These are phyloP conservation scores for Agonum fuliginosum DNA, from an alignment of 2,888 invertebrate species.

Conservation along the genomic window DNA sequence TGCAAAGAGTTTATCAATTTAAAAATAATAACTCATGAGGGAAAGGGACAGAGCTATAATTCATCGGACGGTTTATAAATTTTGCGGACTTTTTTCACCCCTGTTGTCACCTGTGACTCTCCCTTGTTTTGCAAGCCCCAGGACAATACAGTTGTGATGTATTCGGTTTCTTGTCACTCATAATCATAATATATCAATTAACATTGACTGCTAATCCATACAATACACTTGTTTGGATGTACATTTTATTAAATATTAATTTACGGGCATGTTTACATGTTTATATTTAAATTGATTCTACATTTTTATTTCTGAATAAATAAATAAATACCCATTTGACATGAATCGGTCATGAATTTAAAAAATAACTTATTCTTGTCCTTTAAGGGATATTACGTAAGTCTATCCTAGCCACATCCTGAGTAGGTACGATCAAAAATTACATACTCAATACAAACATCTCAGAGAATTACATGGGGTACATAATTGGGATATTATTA, in stretches of 20 bases:
- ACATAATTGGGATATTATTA: too few species aligned
- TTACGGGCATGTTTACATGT: background rate
- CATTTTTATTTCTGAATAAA: too few species aligned
- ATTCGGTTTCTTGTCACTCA: conserved; percentile 11
- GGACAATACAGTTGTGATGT: background rate
- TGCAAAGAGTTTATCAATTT: conserved; percentile 22
- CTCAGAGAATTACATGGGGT: too few species aligned
- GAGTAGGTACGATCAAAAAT: too few species aligned
- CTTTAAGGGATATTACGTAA: too few species aligned
- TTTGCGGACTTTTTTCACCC: conserved; percentile 27
- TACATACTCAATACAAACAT: too few species aligned
- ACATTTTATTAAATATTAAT: background rate
- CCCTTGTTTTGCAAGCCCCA: conserved; percentile 9
- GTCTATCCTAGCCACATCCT: too few species aligned
- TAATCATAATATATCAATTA: conserved; percentile 11
- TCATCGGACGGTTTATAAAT: conserved; percentile 7
- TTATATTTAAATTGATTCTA: too few species aligned
- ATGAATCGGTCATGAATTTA: too few species aligned
- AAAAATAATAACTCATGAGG: conserved; percentile 7
- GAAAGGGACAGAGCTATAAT: background rate
- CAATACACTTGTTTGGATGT: conserved; percentile 22
- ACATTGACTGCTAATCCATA: background rate
- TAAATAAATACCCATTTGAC: too few species aligned
- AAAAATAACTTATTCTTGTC: too few species aligned
- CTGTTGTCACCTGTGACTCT: conserved; percentile 28